A percentile compares a stretch with the other conserved stretches of the same genome.
phyloP scores from a whole-genome alignment of 2,113 vertebrate species.

The Chaenocephalus aceratus region DNA sequence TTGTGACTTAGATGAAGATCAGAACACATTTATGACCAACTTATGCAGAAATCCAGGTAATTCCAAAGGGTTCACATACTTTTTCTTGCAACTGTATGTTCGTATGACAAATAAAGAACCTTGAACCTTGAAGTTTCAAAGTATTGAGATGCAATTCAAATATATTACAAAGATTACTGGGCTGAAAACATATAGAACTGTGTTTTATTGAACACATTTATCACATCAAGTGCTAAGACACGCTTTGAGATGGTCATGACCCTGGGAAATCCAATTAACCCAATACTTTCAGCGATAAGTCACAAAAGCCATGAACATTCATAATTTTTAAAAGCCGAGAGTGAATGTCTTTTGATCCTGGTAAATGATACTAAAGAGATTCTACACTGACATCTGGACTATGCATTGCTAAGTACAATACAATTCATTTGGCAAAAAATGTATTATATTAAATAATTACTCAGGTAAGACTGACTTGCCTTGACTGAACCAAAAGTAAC shows the following conservation, averaged over 20 bases:
- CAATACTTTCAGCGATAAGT: background rate
- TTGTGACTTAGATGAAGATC: too few species aligned
- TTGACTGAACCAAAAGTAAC: background rate
- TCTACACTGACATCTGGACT: background rate
- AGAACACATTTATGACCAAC: too few species aligned
- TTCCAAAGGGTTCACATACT: too few species aligned
- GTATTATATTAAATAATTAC: background rate
- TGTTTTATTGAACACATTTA: background rate
- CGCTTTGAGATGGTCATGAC: background rate
- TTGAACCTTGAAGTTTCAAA: constrained; percentile 2
- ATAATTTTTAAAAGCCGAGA: too few species aligned
- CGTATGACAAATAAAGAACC: too few species aligned
- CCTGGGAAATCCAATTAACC: constrained; percentile 4
- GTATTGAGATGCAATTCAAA: background rate
- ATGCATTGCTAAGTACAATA: background rate
- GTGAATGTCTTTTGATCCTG: background rate
- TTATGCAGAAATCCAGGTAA: too few species aligned
- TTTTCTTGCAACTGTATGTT: too few species aligned
- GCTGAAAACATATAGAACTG: background rate
- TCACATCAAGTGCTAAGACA: background rate
- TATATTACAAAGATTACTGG: background rate
- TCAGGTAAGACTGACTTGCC: background rate
- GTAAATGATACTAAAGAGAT: background rate
- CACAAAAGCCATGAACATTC: background rate
- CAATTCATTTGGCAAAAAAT: background rate